Conservation (phyloP, 2,888 invertebrate species). For the Polyploca ridens region DNA sequence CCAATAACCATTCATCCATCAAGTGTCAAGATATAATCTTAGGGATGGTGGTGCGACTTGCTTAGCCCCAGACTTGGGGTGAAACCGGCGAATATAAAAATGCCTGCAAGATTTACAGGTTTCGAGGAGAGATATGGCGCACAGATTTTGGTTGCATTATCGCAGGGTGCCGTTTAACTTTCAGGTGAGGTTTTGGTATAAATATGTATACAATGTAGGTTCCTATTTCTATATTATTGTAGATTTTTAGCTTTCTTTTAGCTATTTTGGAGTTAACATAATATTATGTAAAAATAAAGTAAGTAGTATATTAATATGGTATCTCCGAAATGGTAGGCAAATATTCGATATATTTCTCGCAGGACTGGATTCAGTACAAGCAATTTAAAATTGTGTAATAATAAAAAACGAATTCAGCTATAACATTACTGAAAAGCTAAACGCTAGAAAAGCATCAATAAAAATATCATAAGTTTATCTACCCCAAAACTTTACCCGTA, state of each 20-base stretch:
- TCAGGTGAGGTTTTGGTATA: conserved; percentile 15
- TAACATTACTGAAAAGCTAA: neutral
- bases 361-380: too few species aligned
- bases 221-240: neutral
- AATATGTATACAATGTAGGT: neutral
- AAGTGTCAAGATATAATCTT: conserved; percentile 89
- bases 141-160: conserved; percentile 74
- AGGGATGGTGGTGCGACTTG: conserved; percentile 79
- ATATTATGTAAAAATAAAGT: too few species aligned
- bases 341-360: too few species aligned
- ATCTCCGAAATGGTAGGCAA: too few species aligned
- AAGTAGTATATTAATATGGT: too few species aligned
- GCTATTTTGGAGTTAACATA: too few species aligned
- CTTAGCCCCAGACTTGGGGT: conserved; percentile 75
- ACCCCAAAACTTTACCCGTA: conserved; percentile 34
- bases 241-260: neutral
- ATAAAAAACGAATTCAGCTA: neutral
- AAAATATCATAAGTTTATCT: conserved; percentile 32
- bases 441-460: neutral
- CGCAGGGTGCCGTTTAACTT: conserved; percentile 42
- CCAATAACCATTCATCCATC: conserved; percentile 93
- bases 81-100: conserved; percentile 79
- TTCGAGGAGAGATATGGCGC: conserved; percentile 70
- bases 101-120: conserved; percentile 83
- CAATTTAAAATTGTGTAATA: too few species aligned